A percentile compares a stretch with the other conserved stretches of the same genome.
Evolutionary conservation across 2,888 invertebrate genomes (phyloP).

Genomic region (Petrolisthes manimaculis): DNA sequence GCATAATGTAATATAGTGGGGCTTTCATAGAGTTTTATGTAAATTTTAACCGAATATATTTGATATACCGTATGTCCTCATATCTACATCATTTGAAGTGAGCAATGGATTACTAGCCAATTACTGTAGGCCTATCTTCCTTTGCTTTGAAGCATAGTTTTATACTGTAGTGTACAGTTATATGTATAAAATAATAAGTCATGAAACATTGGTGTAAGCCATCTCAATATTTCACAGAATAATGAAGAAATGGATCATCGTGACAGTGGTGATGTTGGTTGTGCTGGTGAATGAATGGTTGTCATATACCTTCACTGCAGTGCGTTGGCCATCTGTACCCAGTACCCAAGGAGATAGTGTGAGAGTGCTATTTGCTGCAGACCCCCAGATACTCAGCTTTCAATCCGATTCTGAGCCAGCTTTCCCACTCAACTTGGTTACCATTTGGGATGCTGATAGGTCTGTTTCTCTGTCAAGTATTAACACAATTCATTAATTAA

Average conservation of each 20-base stretch:
- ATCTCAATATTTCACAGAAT: constrained; percentile 22
- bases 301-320: constrained; percentile 24
- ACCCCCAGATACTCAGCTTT: constrained; percentile 61
- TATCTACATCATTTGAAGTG: too few relatives aligned
- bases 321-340: constrained; percentile 28
- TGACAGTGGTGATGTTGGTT: constrained; percentile 10
- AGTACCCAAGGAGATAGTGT: constrained; percentile 35
- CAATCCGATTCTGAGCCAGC: constrained; percentile 40
- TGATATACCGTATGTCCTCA: too few relatives aligned
- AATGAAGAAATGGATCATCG: constrained; percentile 11
- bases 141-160: too few relatives aligned
- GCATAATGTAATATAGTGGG: too few relatives aligned
- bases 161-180: too few relatives aligned
- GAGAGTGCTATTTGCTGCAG: constrained; percentile 59
- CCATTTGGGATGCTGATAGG: constrained; percentile 62
- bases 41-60: too few relatives aligned
- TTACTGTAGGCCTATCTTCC: too few relatives aligned
- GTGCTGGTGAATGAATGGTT: constrained; percentile 42
- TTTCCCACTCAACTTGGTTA: constrained; percentile 53
- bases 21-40: too few relatives aligned
- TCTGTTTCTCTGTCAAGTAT: constrained; percentile 8
- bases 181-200: too few relatives aligned
- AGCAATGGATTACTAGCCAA: too few relatives aligned
- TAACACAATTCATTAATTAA: not conserved
- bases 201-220: not conserved